Conservation (phyloP, 2,113 vertebrate genomes). For the Tachycineta bicolor region DNA sequence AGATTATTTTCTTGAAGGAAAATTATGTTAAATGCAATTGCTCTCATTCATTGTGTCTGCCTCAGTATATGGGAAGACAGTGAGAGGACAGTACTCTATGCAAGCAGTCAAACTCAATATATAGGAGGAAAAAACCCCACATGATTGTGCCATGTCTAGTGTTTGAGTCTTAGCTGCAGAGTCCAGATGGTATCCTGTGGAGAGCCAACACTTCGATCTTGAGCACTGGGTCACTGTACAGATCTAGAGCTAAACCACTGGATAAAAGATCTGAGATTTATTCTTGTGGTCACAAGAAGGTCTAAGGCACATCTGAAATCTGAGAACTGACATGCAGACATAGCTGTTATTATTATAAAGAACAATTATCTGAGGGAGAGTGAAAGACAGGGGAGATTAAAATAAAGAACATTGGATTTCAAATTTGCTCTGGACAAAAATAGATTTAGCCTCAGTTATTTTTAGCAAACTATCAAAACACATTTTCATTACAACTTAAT, state of each 20-base stretch:
- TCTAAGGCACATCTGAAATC: neutral
- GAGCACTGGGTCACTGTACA: neutral
- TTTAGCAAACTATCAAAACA: constrained; percentile 3
- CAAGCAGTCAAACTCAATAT: neutral
- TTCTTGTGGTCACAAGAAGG: neutral
- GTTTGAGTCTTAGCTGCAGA: neutral
- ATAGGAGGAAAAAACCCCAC: neutral
- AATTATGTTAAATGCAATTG: neutral
- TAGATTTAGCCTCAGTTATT: neutral
- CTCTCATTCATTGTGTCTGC: neutral
- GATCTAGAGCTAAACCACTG: neutral
- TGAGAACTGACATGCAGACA: neutral
- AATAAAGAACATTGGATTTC: neutral
- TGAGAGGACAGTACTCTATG: neutral
- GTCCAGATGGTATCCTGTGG: neutral
- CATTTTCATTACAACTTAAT: neutral
- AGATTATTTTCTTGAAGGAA: neutral
- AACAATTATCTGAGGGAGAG: neutral
- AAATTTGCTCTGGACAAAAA: neutral
- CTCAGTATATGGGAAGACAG: neutral
- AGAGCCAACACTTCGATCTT: neutral
- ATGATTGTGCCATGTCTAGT: neutral
- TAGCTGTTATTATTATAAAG: neutral
- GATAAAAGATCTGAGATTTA: neutral
- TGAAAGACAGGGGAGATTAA: neutral